Evolutionary conservation across 2,888 invertebrate genomes (phyloP), one percentile per base, ranked within the genome.

Genomic region (Caenorhabditis afra): DNA sequence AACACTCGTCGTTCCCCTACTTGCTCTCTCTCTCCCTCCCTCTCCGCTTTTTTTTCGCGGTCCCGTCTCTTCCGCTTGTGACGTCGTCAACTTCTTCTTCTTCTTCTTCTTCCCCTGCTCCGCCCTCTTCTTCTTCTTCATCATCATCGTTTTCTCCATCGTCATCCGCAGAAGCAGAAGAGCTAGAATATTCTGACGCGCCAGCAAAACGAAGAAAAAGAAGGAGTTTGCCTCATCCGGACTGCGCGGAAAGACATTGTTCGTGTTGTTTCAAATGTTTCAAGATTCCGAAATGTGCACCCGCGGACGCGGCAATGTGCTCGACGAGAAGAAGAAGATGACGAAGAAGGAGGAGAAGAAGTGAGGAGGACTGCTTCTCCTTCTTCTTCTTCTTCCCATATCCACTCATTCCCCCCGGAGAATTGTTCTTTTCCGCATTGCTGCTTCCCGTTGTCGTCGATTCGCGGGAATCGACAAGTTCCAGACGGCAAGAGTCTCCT

Each of bases 351-450:
- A 29, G 29, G 29, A 29, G 49, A 67, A 23, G 49, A 49, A 41
- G 41, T 57, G 47, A 70, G 70, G 20, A 55, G 70, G 10, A 53
- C 47, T 39, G 47, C 50, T 61, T 49, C 52, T 70, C 45, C 55
- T 70, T 53, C 62, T 52, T 16, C 55, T 47, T 35, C 14, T 57
- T 1, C 49, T 53, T 47, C 53, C 71, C 71, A 64, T 64, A 64
- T 65, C 50, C 64, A 64, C 73, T 49, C 64, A 65, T 73, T 71
- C 73, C 64, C 71, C 73, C 73, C 73, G 73, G 74, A 66, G 74
- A 74, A 74, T 66, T 74, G 66, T 66, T 67, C 75, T 67, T 75
- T 61, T 75, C 62, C 75, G 62, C 71, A 57, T 71, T 61, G 61
- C 61, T 67, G 61, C 75, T 50, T 66, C 58, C 59, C 64, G 29